phyloP scores from a whole-genome alignment of 2,888 invertebrate genomes.

The Pediacus dermestoides region DNA sequence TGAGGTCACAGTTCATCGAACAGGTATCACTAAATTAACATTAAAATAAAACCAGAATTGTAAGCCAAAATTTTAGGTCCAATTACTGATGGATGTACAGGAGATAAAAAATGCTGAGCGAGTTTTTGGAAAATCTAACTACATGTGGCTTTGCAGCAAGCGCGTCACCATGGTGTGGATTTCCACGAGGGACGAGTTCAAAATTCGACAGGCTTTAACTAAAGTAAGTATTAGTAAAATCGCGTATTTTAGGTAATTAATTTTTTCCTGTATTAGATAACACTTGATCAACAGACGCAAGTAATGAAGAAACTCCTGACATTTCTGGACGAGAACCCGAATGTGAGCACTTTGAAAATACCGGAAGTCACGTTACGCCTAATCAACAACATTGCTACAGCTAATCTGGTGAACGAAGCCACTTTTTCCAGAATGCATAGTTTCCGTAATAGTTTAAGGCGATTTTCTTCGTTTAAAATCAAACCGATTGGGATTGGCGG shows the following conservation, averaged over 20 bases:
- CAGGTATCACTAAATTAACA: too few relatives aligned
- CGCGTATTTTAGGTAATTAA: constrained; percentile 6
- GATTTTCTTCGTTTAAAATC: constrained; percentile 33
- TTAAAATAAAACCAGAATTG: too few relatives aligned
- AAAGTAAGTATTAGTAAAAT: constrained; percentile 36
- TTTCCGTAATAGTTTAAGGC: constrained; percentile 37
- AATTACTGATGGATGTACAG: constrained; percentile 42
- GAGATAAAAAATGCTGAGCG: constrained; percentile 35
- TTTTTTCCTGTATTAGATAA: constrained; percentile 48
- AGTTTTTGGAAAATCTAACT: constrained; percentile 35
- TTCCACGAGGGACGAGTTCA: constrained; percentile 38
- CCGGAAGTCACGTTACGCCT: constrained; percentile 38
- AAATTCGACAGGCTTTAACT: constrained; percentile 34
- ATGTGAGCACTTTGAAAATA: constrained; percentile 32
- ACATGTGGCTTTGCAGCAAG: constrained; percentile 40
- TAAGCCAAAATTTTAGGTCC: constrained; percentile 38
- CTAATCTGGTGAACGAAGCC: constrained; percentile 30
- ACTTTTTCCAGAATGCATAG: constrained; percentile 34
- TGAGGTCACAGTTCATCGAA: constrained; percentile 16
- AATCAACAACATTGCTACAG: constrained; percentile 30
- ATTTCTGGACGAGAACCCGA: constrained; percentile 37
- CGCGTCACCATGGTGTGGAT: constrained; percentile 34
- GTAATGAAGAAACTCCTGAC: constrained; percentile 37
- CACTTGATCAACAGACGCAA: constrained; percentile 36
- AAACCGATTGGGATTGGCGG: constrained; percentile 17